Evolutionary conservation across 2,113 vertebrate species (phyloP).

Genomic region (Gobius niger): DNA sequence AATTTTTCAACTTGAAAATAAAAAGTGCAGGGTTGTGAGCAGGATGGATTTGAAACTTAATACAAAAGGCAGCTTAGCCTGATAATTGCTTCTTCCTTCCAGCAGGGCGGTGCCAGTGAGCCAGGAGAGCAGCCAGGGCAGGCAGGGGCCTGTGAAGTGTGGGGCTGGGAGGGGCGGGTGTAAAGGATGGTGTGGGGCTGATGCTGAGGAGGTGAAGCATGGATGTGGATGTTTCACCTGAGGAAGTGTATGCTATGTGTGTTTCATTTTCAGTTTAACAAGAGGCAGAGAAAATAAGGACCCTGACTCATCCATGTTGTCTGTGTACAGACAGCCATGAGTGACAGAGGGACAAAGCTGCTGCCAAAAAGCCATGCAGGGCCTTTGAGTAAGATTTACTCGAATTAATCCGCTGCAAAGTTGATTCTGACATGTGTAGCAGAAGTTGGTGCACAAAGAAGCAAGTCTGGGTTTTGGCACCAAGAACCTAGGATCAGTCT

Average conservation of each 20-base stretch:
- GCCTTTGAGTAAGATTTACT: constrained; percentile 31
- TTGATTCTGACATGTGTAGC: constrained; percentile 16
- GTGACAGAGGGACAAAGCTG: constrained; percentile 32
- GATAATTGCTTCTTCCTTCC: constrained; percentile 79
- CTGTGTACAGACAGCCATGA: constrained; percentile 52
- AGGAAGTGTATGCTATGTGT: not conserved
- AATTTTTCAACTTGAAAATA: constrained; percentile 36
- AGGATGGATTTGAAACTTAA: constrained; percentile 41
- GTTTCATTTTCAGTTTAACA: constrained; percentile 3
- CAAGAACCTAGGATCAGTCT: constrained; percentile 17
- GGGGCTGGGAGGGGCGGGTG: constrained; percentile 6
- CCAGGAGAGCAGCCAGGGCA: constrained; percentile 74
- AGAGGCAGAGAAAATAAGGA: constrained; percentile 20
- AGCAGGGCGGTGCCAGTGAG: constrained; percentile 74
- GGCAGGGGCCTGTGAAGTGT: constrained; percentile 69
- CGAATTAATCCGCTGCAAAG: constrained; percentile 23
- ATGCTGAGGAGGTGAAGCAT: constrained; percentile 25
- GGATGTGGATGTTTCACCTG: constrained; percentile 18
- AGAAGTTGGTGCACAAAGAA: constrained; percentile 16
- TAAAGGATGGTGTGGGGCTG: constrained; percentile 31
- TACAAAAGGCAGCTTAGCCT: constrained; percentile 73
- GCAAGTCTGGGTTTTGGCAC: constrained; percentile 15
- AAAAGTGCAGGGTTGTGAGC: constrained; percentile 47
- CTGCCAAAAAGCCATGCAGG: constrained; percentile 61
- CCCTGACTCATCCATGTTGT: constrained; percentile 55